Evolutionary conservation across 2,797 vertebrate genomes (phyloP).

Genomic region (Xiphorhynchus erythropygius): DNA sequence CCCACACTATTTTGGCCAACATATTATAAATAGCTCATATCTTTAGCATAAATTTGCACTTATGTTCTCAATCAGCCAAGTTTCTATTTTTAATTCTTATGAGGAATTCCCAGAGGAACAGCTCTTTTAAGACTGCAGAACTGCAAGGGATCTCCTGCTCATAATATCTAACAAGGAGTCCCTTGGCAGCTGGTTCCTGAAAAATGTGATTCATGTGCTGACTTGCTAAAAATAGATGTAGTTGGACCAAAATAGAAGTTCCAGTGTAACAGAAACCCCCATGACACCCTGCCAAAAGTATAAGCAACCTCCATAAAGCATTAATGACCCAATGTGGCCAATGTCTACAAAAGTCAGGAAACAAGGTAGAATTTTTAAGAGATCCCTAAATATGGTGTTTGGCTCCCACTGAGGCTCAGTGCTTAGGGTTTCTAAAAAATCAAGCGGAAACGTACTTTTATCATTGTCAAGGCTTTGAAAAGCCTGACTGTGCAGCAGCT

Average conservation of each 20-base stretch:
- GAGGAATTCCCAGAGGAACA: neutral
- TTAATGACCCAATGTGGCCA: neutral
- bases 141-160: neutral
- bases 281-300: neutral
- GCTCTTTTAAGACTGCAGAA: neutral
- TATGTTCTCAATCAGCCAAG: neutral
- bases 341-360: neutral
- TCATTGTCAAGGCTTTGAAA: constrained; percentile 15
- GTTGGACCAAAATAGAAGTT: neutral
- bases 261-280: neutral
- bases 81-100: constrained; percentile 28
- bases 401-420: neutral
- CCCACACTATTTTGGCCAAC: neutral
- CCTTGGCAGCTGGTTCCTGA: neutral
- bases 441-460: neutral
- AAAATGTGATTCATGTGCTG: neutral
- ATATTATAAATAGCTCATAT: neutral
- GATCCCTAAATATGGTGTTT: neutral
- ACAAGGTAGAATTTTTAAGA: neutral
- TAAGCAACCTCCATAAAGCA: neutral
- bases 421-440: neutral
- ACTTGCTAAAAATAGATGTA: constrained; percentile 16
- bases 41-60: neutral
- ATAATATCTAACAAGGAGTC: neutral
- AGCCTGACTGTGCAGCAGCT: neutral